A percentile compares a stretch with the other conserved stretches of the same genome.
Evolutionary conservation across 2,888 invertebrate species (phyloP).

Genomic region (Mayetiola destructor): DNA sequence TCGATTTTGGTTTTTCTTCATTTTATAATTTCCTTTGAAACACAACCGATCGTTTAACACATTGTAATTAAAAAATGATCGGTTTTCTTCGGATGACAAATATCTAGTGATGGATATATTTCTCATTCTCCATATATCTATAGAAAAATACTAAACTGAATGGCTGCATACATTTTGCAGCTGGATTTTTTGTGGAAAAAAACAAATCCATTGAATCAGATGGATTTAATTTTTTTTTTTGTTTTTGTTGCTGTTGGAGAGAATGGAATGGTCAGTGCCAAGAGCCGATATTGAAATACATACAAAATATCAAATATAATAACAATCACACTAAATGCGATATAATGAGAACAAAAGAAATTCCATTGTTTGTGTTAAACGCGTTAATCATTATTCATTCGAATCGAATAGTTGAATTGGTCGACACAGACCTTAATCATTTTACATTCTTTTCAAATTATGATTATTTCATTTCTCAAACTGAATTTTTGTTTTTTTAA

Average conservation of each 20-base stretch:
- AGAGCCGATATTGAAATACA: no score
- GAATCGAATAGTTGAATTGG: background rate
- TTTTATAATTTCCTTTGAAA: background rate
- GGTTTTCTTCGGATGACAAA: no score
- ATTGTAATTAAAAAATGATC: conserved; percentile 2
- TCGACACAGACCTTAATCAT: no score
- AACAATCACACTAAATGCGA: background rate
- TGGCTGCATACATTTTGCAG: no score
- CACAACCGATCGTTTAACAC: conserved; percentile 10
- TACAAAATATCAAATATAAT: no score
- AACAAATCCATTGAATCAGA: background rate
- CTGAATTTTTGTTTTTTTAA: no score
- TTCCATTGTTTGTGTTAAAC: conserved; percentile 6
- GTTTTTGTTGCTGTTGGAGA: background rate
- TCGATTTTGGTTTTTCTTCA: no score
- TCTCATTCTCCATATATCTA: no score
- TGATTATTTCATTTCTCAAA: background rate
- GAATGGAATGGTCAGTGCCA: no score
- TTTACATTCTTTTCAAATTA: conserved; percentile 1
- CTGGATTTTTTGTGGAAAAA: no score
- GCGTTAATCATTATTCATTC: background rate
- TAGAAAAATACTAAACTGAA: no score
- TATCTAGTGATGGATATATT: no score
- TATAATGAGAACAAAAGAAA: background rate
- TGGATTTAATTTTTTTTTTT: background rate